Percentiles rank a stretch among this genome's conserved stretches.
Evolutionary conservation across 1,140 invertebrate species (phyloP).

Genomic region (Drosophila tristis): DNA sequence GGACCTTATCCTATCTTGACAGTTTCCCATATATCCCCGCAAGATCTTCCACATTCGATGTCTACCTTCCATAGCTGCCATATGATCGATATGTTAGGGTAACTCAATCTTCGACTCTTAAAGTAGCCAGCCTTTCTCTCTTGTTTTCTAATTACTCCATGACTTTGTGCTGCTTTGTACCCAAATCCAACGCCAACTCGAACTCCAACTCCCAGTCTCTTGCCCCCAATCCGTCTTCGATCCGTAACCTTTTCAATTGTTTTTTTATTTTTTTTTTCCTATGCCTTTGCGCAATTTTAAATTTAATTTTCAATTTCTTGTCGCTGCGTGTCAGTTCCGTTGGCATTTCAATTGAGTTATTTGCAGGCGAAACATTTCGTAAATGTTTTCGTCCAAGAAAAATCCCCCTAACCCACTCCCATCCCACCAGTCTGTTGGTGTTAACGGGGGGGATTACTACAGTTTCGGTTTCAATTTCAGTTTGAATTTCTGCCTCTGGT

Average conservation of each 20-base stretch:
- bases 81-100: no score
- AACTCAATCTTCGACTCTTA: no score
- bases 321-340: conserved; percentile 79
- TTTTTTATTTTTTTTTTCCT: conserved; percentile 31
- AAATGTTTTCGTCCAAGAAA: conserved; percentile 44
- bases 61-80: no score
- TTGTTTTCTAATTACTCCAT: conserved; percentile 77
- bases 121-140: no score
- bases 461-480: conserved; percentile 30
- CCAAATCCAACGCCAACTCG: background rate
- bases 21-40: no score
- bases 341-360: conserved; percentile 82
- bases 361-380: conserved; percentile 64
- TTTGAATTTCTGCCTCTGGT: conserved; percentile 29
- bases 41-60: no score
- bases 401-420: background rate
- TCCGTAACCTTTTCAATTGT: conserved; percentile 74
- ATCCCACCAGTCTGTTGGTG: background rate
- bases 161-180: conserved; percentile 35
- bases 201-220: conserved; percentile 19
- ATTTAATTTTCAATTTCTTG: conserved; percentile 77
- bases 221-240: conserved; percentile 32
- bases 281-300: conserved; percentile 57
- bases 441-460: conserved; percentile 9
- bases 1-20: no score